Evolutionary conservation across 1,140 invertebrate genomes (phyloP).

Genomic region (Orussus abietinus): DNA sequence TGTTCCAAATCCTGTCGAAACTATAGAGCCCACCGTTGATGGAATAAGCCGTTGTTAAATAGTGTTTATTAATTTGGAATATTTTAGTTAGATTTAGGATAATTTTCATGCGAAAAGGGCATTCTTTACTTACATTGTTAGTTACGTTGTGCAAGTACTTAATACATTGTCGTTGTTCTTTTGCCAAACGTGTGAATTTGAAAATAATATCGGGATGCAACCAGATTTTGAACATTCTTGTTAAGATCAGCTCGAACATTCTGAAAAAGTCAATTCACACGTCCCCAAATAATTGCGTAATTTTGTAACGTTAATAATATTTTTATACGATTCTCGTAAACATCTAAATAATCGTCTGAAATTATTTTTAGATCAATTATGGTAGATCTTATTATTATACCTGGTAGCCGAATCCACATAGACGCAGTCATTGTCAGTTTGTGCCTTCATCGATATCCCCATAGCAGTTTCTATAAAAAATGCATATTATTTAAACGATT

Average conservation of each 20-base stretch:
- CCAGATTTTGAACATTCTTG: constrained; percentile 55
- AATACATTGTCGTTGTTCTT: constrained; percentile 52
- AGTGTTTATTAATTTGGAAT: no score
- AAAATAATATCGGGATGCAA: constrained; percentile 58
- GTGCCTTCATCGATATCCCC: constrained; percentile 62
- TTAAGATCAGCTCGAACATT: constrained; percentile 36
- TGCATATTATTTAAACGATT: no score
- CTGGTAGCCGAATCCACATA: constrained; percentile 62
- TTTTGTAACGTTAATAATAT: no score
- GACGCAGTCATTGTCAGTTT: constrained; percentile 56
- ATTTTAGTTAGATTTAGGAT: no score
- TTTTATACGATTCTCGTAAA: no score
- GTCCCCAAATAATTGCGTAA: no score
- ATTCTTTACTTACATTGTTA: constrained; percentile 51
- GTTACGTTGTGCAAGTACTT: constrained; percentile 60
- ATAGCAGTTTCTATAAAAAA: constrained; percentile 64
- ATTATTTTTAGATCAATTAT: background rate
- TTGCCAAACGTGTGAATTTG: constrained; percentile 42
- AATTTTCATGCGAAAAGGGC: no score
- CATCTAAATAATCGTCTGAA: constrained; percentile 2
- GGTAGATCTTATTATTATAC: constrained; percentile 32
- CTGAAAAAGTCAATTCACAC: no score
- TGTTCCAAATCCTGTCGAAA: no score
- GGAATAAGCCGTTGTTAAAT: no score
- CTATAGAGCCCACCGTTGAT: no score